Evolutionary conservation across 2,888 invertebrate species (phyloP).

Genomic region (Fissipunctia ypsillon): DNA sequence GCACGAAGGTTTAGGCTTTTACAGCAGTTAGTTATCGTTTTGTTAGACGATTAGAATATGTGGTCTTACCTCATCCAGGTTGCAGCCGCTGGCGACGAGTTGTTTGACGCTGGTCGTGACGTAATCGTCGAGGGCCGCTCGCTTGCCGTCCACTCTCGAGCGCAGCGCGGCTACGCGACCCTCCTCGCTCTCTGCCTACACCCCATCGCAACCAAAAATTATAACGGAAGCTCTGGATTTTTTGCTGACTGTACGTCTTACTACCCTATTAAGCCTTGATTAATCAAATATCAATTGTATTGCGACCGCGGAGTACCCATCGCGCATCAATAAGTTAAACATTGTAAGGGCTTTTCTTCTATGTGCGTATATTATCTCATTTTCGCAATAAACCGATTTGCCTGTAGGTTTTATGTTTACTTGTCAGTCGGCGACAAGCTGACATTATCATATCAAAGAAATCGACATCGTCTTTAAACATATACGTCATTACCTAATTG

Average conservation of each 20-base stretch:
- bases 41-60: not conserved
- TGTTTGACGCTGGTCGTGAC: conserved; percentile 87
- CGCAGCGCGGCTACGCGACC: conserved; percentile 91
- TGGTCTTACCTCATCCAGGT: conserved; percentile 86
- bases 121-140: conserved; percentile 88
- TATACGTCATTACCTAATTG: conserved; percentile 2
- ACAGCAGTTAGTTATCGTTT: not conserved
- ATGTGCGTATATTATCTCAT: not conserved
- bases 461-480: not conserved
- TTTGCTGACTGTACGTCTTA: not conserved
- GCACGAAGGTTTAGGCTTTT: not conserved
- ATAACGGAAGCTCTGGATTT: conserved; percentile 73
- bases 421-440: not conserved
- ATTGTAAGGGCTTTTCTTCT: not conserved
- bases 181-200: conserved; percentile 93
- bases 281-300: conserved; percentile 1
- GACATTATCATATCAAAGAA: not conserved
- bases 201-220: conserved; percentile 74
- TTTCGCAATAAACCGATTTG: not conserved
- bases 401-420: not conserved
- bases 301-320: not conserved
- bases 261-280: not conserved
- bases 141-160: conserved; percentile 89
- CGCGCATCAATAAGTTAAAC: not conserved
- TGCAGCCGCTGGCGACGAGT: conserved; percentile 87